These are phyloP conservation scores for Drosophila persimilis DNA, from an alignment of 1,140 invertebrate genomes.

Conservation along the genomic window DNA sequence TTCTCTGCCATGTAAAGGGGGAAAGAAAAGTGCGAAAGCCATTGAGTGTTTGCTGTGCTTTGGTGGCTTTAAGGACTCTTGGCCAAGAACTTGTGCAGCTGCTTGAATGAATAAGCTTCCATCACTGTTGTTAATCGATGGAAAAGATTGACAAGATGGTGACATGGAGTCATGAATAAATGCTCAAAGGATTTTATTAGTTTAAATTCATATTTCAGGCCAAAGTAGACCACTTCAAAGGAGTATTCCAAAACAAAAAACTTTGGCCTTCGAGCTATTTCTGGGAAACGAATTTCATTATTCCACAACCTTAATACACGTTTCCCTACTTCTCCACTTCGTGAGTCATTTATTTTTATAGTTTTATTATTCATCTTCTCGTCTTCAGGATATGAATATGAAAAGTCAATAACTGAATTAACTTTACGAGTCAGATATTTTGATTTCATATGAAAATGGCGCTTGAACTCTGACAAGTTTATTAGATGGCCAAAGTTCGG, in stretches of 20 bases:
- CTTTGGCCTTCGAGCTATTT: too few relatives aligned
- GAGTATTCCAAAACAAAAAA: too few relatives aligned
- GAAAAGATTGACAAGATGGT: slow-evolving; percentile 30
- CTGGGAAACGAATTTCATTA: neutral
- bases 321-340: neutral
- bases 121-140: slow-evolving; percentile 27
- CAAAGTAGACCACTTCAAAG: too few relatives aligned
- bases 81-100: slow-evolving; percentile 19
- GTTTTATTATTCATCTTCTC: slow-evolving; percentile 33
- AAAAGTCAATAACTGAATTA: slow-evolving; percentile 25
- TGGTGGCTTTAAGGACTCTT: slow-evolving; percentile 6
- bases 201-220: neutral
- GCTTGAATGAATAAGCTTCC: slow-evolving; percentile 23
- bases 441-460: slow-evolving; percentile 4
- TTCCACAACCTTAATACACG: too few relatives aligned
- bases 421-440: slow-evolving; percentile 3
- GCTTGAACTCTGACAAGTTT: slow-evolving; percentile 4
- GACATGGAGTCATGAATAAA: slow-evolving; percentile 16
- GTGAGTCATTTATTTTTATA: slow-evolving; percentile 32
- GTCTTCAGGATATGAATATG: slow-evolving; percentile 4
- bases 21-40: neutral
- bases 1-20: slow-evolving; percentile 19
- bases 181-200: slow-evolving; percentile 12
- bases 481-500: neutral
- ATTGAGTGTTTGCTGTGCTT: slow-evolving; percentile 14